These are phyloP conservation scores for Planiliza haematocheilus DNA, from an alignment of 2,113 vertebrate species.

Conservation along the genomic window DNA sequence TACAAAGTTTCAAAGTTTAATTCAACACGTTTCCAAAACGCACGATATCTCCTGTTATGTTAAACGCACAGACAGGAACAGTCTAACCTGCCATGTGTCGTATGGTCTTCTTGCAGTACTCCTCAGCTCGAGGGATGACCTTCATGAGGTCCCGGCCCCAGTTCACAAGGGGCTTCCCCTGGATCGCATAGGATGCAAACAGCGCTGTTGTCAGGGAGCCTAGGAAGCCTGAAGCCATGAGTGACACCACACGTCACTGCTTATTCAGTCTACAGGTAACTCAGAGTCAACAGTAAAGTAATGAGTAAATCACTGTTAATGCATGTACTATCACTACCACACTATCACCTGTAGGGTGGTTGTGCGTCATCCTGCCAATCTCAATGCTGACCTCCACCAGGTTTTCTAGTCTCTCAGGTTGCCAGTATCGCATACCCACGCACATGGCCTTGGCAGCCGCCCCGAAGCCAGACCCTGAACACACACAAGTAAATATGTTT, in stretches of 20 bases:
- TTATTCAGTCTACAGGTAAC: neutral
- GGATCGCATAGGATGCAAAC: constrained; percentile 92
- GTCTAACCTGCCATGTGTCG: constrained; percentile 92
- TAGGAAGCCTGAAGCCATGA: constrained; percentile 87
- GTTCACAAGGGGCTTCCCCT: constrained; percentile 88
- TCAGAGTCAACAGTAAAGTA: neutral
- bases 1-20: too few relatives aligned
- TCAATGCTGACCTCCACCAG: constrained; percentile 96
- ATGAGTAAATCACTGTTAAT: neutral
- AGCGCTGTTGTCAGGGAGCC: constrained; percentile 93
- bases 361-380: constrained; percentile 96
- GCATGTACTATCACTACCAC: neutral
- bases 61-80: constrained; percentile 5
- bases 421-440: constrained; percentile 97
- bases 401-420: constrained; percentile 88
- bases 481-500: constrained; percentile 28
- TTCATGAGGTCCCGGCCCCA: constrained; percentile 96
- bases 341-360: constrained; percentile 94
- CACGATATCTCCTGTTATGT: too few relatives aligned
- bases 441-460: constrained; percentile 98
- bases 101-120: constrained; percentile 95
- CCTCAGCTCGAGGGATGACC: constrained; percentile 89
- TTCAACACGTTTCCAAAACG: too few relatives aligned
- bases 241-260: neutral
- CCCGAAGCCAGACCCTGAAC: constrained; percentile 93